Conservation (phyloP, 1,140 invertebrate species). For the Helicorthomorpha holstii region DNA sequence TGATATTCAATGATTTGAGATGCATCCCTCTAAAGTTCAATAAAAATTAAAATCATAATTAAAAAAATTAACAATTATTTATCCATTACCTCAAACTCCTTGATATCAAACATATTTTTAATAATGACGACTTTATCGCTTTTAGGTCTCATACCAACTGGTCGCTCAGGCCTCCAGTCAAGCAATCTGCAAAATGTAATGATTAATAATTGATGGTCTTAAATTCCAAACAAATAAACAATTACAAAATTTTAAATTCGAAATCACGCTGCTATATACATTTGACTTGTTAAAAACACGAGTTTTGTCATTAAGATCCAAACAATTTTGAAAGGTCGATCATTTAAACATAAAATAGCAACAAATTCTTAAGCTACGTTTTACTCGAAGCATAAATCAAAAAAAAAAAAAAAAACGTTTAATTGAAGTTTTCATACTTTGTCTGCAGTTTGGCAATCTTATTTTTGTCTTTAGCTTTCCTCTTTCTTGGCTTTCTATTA, state of each 20-base stretch:
- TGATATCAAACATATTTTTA: conserved; percentile 81
- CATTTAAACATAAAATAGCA: no score
- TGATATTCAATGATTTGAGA: conserved; percentile 76
- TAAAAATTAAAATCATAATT: conserved; percentile 12
- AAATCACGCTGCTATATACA: background rate
- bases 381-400: no score
- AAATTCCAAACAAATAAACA: no score
- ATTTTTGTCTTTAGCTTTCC: conserved; percentile 72
- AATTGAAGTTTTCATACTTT: conserved; percentile 50
- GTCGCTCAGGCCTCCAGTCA: conserved; percentile 88
- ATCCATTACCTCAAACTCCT: conserved; percentile 55
- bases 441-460: conserved; percentile 86
- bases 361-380: no score
- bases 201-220: no score
- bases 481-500: conserved; percentile 77
- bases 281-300: no score
- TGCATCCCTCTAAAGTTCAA: conserved; percentile 51
- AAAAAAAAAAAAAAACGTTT: no score
- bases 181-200: conserved; percentile 68
- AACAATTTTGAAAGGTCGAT: background rate
- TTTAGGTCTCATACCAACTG: conserved; percentile 61
- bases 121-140: conserved; percentile 82
- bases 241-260: no score
- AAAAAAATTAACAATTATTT: background rate
- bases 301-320: no score